Evolutionary conservation across 2,113 vertebrate genomes (phyloP), one percentile per base, ranked within the genome.

Genomic region (Scalopus aquaticus): DNA sequence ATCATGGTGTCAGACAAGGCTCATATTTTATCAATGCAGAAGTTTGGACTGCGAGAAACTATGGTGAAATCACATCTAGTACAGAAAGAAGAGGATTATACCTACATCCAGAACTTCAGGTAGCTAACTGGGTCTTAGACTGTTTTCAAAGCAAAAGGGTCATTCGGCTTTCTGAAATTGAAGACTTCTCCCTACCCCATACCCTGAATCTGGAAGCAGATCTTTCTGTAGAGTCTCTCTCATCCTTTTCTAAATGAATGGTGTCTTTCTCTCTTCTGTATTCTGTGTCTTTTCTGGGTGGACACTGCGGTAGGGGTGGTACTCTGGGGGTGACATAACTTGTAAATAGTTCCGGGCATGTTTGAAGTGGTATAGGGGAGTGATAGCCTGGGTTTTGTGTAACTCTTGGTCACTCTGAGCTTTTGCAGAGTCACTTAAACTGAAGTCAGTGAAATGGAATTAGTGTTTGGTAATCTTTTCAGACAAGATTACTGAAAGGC

Each of bases 61-160:
- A 98, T 99, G 24, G 98, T 99, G 96, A 99, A 96, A 95, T 99
- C 99, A 93, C 98, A 99, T 93, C 98, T 99, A 24, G 79, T 98
- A 32, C 99, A 99, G 95, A 99, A 98, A 92, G 99, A 99, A 97
- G 98, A 99, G 6, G 96, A 98, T 26, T 99, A 99, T 97, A 99
- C 99, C 4, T 97, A 98, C 85, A 98, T 99, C 94, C 98, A 99
- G 97, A 96, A 98, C 96, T 99, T 99, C 98, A 99, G 98, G 99
- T 99, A 97, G 77, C 5, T 46, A 5, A 30, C 13, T 42, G 78
- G 73, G 69, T 49, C 17, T 17, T 56, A 24, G 16, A 6, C 67
- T 60, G 0, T 39, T 90, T 90, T 86, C 83, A 74, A 51, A 69
- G 10, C 73, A 35, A 64, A 84, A 46, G 49, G 32, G 32, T 73